Base-by-base conservation (phyloP, 2,113 vertebrate species). In the Diadophis punctatus region DNA sequence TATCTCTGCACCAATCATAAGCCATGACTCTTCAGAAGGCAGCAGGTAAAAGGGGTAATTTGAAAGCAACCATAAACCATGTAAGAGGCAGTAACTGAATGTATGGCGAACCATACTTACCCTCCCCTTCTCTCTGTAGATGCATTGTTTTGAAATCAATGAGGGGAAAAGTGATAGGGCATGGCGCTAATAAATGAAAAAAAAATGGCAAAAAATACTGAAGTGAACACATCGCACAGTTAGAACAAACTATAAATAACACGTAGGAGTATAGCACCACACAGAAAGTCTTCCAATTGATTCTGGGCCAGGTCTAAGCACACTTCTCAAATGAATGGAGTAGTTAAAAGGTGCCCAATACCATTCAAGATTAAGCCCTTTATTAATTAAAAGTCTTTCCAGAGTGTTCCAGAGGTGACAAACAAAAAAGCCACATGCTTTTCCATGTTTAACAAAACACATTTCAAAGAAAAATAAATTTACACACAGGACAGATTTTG, bases 91-190 rank as follows among this genome's bases (percentile, higher is more conserved):
- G 93, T 97, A 97, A 97, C 97, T 96, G 96, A 97, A 98, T 43
- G 95, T 96, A 97, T 97, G 97, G 97, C 97, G 95, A 97, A 97
- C 97, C 96, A 97, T 96, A 98, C 99, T 99, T 98, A 99, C 99
- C 99, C 93, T 98, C 98, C 97, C 98, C 98, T 98, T 99, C 98
- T 97, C 97, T 98, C 97, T 99, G 99, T 96, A 99, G 98, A 96
- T 99, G 99, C 99, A 99, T 99, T 99, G 98, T 98, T 98, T 99
- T 98, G 98, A 99, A 99, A 98, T 99, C 99, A 98, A 99, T 99
- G 98, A 98, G 98, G 98, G 99, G 98, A 93, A 98, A 98, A 98
- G 98, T 98, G 98, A 98, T 98, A 97, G 98, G 98, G 97, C 98
- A 98, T 98, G 98, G 98, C 88, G 98, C 98, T 99, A 98, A 98